A percentile compares a stretch with the other conserved stretches of the same genome.
Conservation (phyloP, 2,797 vertebrate species). For the Lagocephalus sceleratus region DNA sequence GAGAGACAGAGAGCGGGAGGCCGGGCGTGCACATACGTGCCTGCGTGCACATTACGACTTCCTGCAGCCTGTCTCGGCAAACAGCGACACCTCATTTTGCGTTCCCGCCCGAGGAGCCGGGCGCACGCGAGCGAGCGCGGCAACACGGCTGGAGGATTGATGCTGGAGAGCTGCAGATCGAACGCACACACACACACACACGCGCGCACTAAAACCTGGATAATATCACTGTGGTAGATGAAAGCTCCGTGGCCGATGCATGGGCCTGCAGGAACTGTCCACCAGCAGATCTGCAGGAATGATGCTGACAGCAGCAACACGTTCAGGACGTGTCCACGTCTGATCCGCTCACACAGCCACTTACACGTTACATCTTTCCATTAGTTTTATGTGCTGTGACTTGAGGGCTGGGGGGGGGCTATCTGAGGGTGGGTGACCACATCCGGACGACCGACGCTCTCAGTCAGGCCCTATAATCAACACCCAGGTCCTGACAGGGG, state of each 20-base stretch:
- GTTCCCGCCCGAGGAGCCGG: conserved; percentile 52
- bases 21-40: conserved; percentile 5
- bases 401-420: conserved; percentile 4
- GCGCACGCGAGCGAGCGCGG: conserved; percentile 32
- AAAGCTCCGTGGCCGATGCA: conserved; percentile 6
- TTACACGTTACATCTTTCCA: conserved; percentile 40
- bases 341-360: conserved; percentile 34
- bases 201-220: conserved; percentile 7
- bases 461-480: conserved; percentile 43
- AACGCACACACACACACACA: conserved; percentile 38
- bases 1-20: background rate
- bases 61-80: conserved; percentile 68
- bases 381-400: conserved; percentile 57
- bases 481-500: conserved; percentile 57
- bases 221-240: conserved; percentile 3
- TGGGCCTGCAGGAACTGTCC: conserved; percentile 6
- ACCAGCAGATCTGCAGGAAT: conserved; percentile 12
- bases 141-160: conserved; percentile 33
- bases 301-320: background rate
- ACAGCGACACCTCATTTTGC: conserved; percentile 65
- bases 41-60: conserved; percentile 44
- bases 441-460: conserved; percentile 37
- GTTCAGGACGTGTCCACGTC: conserved; percentile 28
- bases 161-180: conserved; percentile 29
- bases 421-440: conserved; percentile 15